Evolutionary conservation across 2,888 invertebrate species (phyloP), one percentile per base, ranked within the genome.

Genomic region (Kuschelorhynchus macadamiae): DNA sequence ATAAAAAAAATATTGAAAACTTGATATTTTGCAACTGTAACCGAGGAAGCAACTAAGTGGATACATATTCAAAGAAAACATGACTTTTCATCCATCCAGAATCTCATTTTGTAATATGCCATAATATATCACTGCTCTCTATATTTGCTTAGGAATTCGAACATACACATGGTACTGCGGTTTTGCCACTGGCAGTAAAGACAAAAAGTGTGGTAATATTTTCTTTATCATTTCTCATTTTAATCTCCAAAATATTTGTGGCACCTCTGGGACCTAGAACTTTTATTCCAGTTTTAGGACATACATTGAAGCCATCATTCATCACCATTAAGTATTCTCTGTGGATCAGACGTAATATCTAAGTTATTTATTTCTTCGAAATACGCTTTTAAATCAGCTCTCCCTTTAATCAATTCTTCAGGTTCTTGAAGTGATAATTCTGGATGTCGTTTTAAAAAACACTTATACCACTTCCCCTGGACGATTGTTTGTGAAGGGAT

Each of bases 401-500:
- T 49, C 14, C 5, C 25, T 49, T 49, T 49, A 18, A 25, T 49
- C 49, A 49, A 49, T 49, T 25, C 44, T 44, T 44, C 44, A 44
- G 44, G 44, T 44, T 44, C 18, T 49, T 25, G 25, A 20, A 49
- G 49, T 49, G 49, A 49, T 16, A 49, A 49, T 49, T 49, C 49
- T 49, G 49, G 49, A 49, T 49, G 49, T 49, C 49, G 49, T 25
- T 49, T 49, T 21, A 49, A 53, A 70, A 32, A 65, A 67, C 71
- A 76, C 72, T 60, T 75, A 64, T 30, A 52, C 64, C 64, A 78
- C 69, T 70, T 32, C 55, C 64, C 56, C 65, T 49, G 56, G 72
- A 75, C 77, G 76, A 77, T 50, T 64, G 71, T 72, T 73, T 16
- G n/a, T 61, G 57, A 68, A 66, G 33, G 69, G 63, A 16, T 46